phyloP scores from a whole-genome alignment of 2,888 invertebrate genomes.

The Loripinus fragilis region DNA sequence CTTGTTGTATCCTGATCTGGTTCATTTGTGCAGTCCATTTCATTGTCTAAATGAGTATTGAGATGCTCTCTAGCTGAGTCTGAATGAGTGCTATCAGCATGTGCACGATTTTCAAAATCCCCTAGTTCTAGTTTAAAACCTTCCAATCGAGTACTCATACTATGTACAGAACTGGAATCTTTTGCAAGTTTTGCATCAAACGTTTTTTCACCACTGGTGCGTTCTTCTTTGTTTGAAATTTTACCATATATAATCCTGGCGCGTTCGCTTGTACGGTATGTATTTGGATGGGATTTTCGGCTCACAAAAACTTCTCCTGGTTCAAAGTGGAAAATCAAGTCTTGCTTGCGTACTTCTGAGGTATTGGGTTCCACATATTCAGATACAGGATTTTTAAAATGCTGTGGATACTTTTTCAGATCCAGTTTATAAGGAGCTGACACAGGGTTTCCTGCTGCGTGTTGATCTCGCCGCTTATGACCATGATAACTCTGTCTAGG shows the following conservation, averaged over 20 bases:
- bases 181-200: not conserved
- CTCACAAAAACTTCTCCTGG: constrained; percentile 55
- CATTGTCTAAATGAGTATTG: not conserved
- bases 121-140: constrained; percentile 39
- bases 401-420: constrained; percentile 36
- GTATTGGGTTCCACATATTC: constrained; percentile 6
- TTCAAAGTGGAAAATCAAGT: constrained; percentile 55
- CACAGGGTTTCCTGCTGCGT: not conserved
- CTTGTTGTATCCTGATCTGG: constrained; percentile 8
- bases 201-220: not conserved
- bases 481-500: constrained; percentile 30
- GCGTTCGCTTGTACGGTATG: constrained; percentile 46
- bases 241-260: constrained; percentile 60
- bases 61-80: constrained; percentile 24
- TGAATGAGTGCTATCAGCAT: constrained; percentile 31
- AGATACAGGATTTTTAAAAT: not conserved
- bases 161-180: constrained; percentile 23
- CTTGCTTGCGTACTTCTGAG: constrained; percentile 34
- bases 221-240: constrained; percentile 21
- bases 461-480: constrained; percentile 20
- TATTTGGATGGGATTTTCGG: constrained; percentile 24
- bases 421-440: constrained; percentile 40
- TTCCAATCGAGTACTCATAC: constrained; percentile 36
- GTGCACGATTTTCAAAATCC: constrained; percentile 40
- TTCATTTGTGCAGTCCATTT: constrained; percentile 6